Conservation (phyloP, 1,140 invertebrate species). For the Centruroides sculpturatus region DNA sequence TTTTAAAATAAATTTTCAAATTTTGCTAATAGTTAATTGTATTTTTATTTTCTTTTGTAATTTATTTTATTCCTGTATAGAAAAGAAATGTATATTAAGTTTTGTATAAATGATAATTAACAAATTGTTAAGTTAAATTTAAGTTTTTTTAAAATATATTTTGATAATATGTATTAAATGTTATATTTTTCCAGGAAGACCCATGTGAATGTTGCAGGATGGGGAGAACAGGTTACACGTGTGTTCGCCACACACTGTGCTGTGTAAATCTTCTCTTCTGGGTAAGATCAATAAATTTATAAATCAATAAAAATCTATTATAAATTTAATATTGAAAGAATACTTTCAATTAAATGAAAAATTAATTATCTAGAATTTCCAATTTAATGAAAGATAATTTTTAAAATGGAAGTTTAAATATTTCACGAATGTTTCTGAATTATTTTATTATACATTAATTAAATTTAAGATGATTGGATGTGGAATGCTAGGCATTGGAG, state of each 20-base stretch:
- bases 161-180: no score
- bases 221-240: slow-evolving; percentile 57
- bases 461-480: slow-evolving; percentile 52
- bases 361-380: not conserved
- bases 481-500: slow-evolving; percentile 51
- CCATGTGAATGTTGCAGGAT: slow-evolving; percentile 26
- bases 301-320: no score
- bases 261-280: slow-evolving; percentile 58
- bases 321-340: not conserved
- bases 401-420: not conserved
- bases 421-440: slow-evolving; percentile 1
- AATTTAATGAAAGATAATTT: not conserved
- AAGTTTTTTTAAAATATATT: no score
- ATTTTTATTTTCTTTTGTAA: no score
- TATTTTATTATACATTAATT: not conserved
- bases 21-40: no score
- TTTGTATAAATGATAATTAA: no score
- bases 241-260: slow-evolving; percentile 56
- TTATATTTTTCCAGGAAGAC: no score
- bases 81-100: no score
- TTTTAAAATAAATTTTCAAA: no score
- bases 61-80: no score
- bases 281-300: slow-evolving; percentile 49
- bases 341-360: not conserved
- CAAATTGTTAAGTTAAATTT: no score